Evolutionary conservation across 2,888 invertebrate species (phyloP), one percentile per base, ranked within the genome.

Genomic region (Acleris laterana): DNA sequence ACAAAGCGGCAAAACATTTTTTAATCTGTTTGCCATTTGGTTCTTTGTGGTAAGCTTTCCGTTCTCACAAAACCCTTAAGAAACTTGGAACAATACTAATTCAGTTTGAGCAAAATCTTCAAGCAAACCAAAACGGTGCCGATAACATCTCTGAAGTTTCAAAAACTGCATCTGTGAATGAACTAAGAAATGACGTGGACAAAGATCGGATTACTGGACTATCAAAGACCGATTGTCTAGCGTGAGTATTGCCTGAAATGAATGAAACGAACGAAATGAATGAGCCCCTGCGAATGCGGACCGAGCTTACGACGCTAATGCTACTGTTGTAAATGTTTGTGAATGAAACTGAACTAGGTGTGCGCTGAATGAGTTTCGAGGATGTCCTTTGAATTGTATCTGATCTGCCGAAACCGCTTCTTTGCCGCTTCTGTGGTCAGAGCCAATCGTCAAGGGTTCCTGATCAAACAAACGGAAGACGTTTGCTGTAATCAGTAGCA

Each of bases 281-380:
- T 82, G 80, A 78, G 78, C 56, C 62, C 71, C 70, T 74, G 76
- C 77, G 74, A 73, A 74, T 64, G 70, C 69, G 73, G 69, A 69
- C 38, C 70, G 72, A 71, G 69, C 70, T 68, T 71, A 71, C 57
- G 70, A 71, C 70, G 69, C 70, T 80, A 85, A 86, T 80, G 74
- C 84, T 72, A 76, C 82, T 81, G 82, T 88, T 85, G 84, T 85
- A 86, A 88, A 88, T 88, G 86, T 88, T 87, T 88, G 82, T 86
- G 82, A 88, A 88, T 86, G 85, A 82, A 79, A 66, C 69, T 70
- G 63, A 67, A 72, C 73, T 61, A 61, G 55, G 74, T 74, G 70
- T 69, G 65, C 68, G 68, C 69, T 70, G 62, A 68, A 66, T 66
- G 62, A 50, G 22, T 11, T 22, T 60, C 57, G 44, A 62, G 61